Base-by-base conservation (phyloP, 2,888 invertebrate genomes). In the Oscheius sp. region DNA sequence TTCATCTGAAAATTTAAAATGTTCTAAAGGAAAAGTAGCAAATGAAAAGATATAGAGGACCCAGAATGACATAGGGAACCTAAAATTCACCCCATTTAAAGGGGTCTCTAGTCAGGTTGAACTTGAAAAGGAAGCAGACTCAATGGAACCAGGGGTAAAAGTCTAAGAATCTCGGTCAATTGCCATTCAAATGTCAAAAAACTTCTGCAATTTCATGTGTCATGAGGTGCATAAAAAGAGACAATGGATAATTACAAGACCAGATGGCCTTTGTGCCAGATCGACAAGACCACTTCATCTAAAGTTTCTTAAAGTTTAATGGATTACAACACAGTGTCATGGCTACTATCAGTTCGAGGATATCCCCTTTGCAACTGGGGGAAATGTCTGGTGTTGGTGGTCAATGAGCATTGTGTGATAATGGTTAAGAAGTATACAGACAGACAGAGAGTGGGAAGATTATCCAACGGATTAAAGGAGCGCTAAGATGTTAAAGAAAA, bases 1-100 rank as follows among this genome's bases (percentile, higher is more conserved):
- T 66, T 66, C 66, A 66, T 66, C 66, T 66, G 66, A 66, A 66
- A 66, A 18, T n/a, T 16, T 55, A 18, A 43, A 7, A 43, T 43
- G 13, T 49, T 49, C 3, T n/a, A 16, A 49, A 49, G 13, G 49
- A 18, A 49, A n/a, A 49, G n/a, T n/a, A n/a, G n/a, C n/a, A n/a
- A n/a, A n/a, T n/a, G n/a, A n/a, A n/a, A n/a, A n/a, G n/a, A n/a
- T n/a, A n/a, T n/a, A n/a, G n/a, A n/a, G n/a, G n/a, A n/a, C n/a
- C n/a, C n/a, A n/a, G n/a, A n/a, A n/a, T n/a, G n/a, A n/a, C n/a
- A n/a, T n/a, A n/a, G n/a, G n/a, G n/a, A n/a, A n/a, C n/a, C n/a
- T n/a, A n/a, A n/a, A n/a, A n/a, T n/a, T 13, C 53, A 53, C 53
- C n/a, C 53, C 23, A 21, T 35, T 35, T 35, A 35, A 35, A 9